Evolutionary conservation across 2,888 invertebrate genomes (phyloP).

Genomic region (Caradrina kadenii): DNA sequence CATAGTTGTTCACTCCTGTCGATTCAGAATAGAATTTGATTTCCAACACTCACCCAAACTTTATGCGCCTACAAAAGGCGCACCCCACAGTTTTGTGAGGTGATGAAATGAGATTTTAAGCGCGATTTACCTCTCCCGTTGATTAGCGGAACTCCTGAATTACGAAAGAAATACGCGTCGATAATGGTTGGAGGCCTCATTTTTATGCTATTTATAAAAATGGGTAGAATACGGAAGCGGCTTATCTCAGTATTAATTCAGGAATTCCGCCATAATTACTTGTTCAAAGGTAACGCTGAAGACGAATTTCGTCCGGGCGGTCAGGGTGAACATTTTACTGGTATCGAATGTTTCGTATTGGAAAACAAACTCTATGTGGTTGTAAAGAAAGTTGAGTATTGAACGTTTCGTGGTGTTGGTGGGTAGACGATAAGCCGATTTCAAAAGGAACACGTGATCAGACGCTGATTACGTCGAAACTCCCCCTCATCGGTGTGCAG

Average conservation of each 20-base stretch:
- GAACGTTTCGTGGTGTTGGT: constrained; percentile 59
- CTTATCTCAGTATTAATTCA: constrained; percentile 87
- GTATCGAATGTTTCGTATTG: constrained; percentile 53
- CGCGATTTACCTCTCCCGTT: constrained; percentile 56
- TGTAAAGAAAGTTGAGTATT: constrained; percentile 69
- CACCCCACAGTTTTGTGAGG: constrained; percentile 44
- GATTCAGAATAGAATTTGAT: constrained; percentile 61
- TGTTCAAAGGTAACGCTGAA: constrained; percentile 84
- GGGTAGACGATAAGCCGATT: constrained; percentile 86
- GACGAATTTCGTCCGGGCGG: constrained; percentile 76
- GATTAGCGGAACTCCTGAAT: constrained; percentile 72
- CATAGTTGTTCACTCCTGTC: constrained; percentile 66
- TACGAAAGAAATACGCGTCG: constrained; percentile 69
- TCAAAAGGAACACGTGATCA: constrained; percentile 89
- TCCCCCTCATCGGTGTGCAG: constrained; percentile 73
- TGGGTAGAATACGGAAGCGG: constrained; percentile 69
- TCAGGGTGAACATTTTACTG: constrained; percentile 74
- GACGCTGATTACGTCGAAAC: constrained; percentile 84
- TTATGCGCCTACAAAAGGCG: constrained; percentile 41
- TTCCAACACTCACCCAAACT: constrained; percentile 54
- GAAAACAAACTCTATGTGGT: constrained; percentile 68
- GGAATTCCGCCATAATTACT: constrained; percentile 87
- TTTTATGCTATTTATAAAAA: constrained; percentile 63
- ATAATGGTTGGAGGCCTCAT: constrained; percentile 68
- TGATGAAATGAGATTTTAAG: constrained; percentile 59